Base-by-base conservation (phyloP, 2,797 vertebrate genomes). In the Mycteria americana region DNA sequence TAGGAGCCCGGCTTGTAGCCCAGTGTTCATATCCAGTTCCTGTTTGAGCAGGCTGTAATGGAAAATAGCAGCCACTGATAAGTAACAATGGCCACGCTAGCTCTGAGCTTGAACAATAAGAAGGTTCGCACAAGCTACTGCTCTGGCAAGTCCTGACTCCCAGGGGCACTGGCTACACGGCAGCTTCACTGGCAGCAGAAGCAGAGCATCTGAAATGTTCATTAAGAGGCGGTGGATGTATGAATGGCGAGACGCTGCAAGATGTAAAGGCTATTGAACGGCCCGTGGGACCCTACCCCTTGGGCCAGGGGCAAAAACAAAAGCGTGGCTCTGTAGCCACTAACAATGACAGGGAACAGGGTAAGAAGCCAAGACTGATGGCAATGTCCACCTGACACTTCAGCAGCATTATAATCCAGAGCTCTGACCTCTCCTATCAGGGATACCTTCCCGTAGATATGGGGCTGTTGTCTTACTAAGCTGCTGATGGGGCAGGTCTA, bases 1-100 rank as follows among this genome's bases (percentile, higher is more conserved):
- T 30, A 46, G 74, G 69, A 91, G 93, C 84, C 95, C 88, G 6
- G 62, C 93, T 91, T 79, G 91, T 94, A 92, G 96, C 94, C 85
- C 96, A 81, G 89, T 57, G 87, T 94, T 94, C 51, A 2, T 69
- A 72, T 96, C 93, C 95, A 76, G 74, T 60, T 82, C 77, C 0
- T 70, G 79, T 82, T 69, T 4, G 1, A 72, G 81, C 45, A 53
- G 84, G 64, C 19, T 69, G 50, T 95, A 96, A 97, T 95, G 93
- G 95, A 41, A 97, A 97, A 94, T 94, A 96, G 94, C 91, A 93
- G 95, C 88, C 85, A 19, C 8, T 76, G 94, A 92, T 80, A 93
- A 93, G 85, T 24, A 88, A 59, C 69, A 17, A 43, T 63, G 91
- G 85, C 91, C 94, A 45, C 4, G 10, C 24, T 73, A 21, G 69